Conservation (phyloP, 2,888 invertebrate genomes). For the Pammene aurita region DNA sequence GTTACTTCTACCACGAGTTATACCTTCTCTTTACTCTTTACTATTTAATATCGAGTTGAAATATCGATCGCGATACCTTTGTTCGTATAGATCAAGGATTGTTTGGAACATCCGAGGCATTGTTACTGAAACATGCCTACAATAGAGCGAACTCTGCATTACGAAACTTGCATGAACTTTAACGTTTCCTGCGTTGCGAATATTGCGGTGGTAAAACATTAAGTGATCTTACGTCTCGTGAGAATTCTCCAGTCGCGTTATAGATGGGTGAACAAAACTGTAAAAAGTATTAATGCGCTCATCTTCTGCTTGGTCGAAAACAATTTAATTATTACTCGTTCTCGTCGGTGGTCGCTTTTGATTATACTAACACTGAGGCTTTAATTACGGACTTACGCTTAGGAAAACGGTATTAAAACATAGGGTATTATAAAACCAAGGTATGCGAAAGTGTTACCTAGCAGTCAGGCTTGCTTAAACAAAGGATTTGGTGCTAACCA, state of each 20-base stretch:
- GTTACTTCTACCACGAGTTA: not conserved
- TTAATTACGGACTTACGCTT: constrained; percentile 12
- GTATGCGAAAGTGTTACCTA: not conserved
- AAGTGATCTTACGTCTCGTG: constrained; percentile 36
- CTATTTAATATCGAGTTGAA: not conserved
- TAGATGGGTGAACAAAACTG: constrained; percentile 14
- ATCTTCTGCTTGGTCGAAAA: constrained; percentile 23
- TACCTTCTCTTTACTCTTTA: too few species aligned
- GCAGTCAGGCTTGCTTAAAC: constrained; percentile 8
- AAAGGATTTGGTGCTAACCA: constrained; percentile 30
- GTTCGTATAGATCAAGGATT: constrained; percentile 69
- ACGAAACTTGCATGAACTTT: constrained; percentile 43
- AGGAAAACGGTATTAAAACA: not conserved
- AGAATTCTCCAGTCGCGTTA: constrained; percentile 24
- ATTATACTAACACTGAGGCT: constrained; percentile 21
- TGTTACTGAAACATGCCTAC: constrained; percentile 23
- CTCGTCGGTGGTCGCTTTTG: constrained; percentile 9
- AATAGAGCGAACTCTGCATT: constrained; percentile 38
- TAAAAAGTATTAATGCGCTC: constrained; percentile 18
- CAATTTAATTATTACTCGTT: constrained; percentile 23
- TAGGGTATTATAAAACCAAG: not conserved
- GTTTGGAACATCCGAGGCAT: constrained; percentile 24
- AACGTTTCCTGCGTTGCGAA: constrained; percentile 40
- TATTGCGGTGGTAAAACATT: constrained; percentile 30
- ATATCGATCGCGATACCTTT: constrained; percentile 28